These are phyloP conservation scores for Morus bassanus DNA, from an alignment of 2,797 vertebrate species.

Conservation along the genomic window DNA sequence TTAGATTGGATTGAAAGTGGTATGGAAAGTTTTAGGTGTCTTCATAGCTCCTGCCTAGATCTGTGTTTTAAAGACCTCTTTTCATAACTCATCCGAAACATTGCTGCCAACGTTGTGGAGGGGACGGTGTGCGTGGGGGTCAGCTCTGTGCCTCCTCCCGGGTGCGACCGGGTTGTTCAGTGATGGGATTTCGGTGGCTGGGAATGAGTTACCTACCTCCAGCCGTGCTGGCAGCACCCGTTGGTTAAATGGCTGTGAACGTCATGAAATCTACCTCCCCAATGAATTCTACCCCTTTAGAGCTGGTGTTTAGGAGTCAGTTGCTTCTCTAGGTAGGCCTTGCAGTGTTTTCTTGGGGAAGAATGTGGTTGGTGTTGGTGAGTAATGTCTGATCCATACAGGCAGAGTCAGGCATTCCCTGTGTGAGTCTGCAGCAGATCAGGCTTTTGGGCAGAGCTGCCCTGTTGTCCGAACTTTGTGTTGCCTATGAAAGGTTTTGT, in stretches of 20 bases:
- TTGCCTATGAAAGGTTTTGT: neutral
- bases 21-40: neutral
- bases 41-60: neutral
- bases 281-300: neutral
- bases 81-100: neutral
- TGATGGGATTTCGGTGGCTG: neutral
- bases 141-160: neutral
- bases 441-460: neutral
- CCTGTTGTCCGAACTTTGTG: rapidly evolving
- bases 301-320: neutral
- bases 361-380: rapidly evolving
- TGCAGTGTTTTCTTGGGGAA: neutral
- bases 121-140: rapidly evolving
- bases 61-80: neutral
- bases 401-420: rapidly evolving
- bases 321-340: neutral
- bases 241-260: neutral
- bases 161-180: rapidly evolving
- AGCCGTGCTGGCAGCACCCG: neutral
- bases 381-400: neutral
- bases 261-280: neutral
- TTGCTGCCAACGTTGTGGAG: neutral
- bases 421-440: neutral
- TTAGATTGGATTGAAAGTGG: neutral
- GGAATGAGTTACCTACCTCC: neutral